Base-by-base conservation (phyloP, 2,797 vertebrate species). In the Chelon auratus region DNA sequence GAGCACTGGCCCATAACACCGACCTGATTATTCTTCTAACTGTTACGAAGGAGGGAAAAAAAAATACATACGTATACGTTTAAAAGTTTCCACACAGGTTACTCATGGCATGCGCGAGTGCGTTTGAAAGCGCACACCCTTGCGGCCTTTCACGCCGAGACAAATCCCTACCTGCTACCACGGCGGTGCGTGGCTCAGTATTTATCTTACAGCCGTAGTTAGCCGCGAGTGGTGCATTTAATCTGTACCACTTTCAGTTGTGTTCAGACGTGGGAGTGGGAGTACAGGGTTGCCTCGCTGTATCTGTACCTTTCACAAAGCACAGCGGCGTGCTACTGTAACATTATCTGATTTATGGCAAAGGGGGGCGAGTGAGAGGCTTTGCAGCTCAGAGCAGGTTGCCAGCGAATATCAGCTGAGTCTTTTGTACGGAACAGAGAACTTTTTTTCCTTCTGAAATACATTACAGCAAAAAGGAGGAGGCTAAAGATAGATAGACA, bases 141-240 rank as follows among this genome's bases (percentile, higher is more conserved):
- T 36, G 3, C 64, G 65, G 68, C 64, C 70, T 70, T 69, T 86
- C 83, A 69, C 73, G 69, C 75, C 65, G 58, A 82, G 73, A 77
- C 67, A 77, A 85, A 80, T 86, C 72, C 59, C 56, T 55, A 75
- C 76, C 68, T 84, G 73, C 67, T 71, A 60, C 81, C 74, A 81
- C 66, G 81, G 77, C 80, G 80, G 75, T 64, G 60, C 77, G 82
- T 79, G 55, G 77, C 70, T 69, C 76, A 61, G 77, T 88, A 84
- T 89, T 91, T 92, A 87, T 89, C 85, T 85, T 90, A 75, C 81
- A 90, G 82, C 79, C 84, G 76, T 80, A 89, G 82, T 86, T 88
- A 90, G 84, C 88, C 82, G 82, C 30, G 61, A 90, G 86, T 87
- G 85, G 78, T 85, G 75, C 85, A 87, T 90, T 91, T 89, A 88